A percentile compares a stretch with the other conserved stretches of the same genome.
Evolutionary conservation across 1,140 invertebrate species (phyloP).

Genomic region (Bombus superbus): DNA sequence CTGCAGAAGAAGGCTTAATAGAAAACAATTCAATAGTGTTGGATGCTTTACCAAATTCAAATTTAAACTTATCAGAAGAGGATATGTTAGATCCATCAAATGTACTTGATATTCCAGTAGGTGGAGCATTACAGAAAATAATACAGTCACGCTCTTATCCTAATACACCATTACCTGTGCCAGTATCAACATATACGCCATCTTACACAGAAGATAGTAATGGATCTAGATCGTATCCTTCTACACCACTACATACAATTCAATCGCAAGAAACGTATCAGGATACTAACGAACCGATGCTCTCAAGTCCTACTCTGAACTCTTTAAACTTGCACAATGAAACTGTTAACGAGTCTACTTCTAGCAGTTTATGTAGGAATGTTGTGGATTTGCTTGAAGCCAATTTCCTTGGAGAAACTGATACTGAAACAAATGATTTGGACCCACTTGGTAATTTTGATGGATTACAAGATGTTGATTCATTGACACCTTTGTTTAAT

Average conservation of each 20-base stretch:
- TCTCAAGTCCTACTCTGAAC: constrained; percentile 80
- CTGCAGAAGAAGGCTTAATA: constrained; percentile 66
- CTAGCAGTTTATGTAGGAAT: constrained; percentile 70
- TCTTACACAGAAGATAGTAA: constrained; percentile 75
- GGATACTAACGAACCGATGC: constrained; percentile 79
- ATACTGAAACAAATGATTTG: constrained; percentile 75
- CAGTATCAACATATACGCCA: constrained; percentile 62
- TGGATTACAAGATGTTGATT: constrained; percentile 79
- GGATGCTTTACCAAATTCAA: constrained; percentile 66
- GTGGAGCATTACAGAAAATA: constrained; percentile 67
- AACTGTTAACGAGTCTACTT: constrained; percentile 36
- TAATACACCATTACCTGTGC: constrained; percentile 79
- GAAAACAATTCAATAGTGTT: constrained; percentile 66
- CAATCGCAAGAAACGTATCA: constrained; percentile 72
- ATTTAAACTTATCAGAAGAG: constrained; percentile 65
- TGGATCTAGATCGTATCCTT: constrained; percentile 79
- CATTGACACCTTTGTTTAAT: constrained; percentile 79
- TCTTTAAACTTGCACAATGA: constrained; percentile 76
- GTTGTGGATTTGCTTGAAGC: constrained; percentile 78
- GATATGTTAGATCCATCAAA: constrained; percentile 68
- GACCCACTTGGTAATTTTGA: constrained; percentile 80
- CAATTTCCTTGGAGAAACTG: constrained; percentile 74
- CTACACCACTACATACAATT: constrained; percentile 77
- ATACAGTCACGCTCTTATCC: constrained; percentile 81
- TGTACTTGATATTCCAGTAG: constrained; percentile 63